Base-by-base conservation (phyloP, 2,797 vertebrate species). In the Clarias pachynema region DNA sequence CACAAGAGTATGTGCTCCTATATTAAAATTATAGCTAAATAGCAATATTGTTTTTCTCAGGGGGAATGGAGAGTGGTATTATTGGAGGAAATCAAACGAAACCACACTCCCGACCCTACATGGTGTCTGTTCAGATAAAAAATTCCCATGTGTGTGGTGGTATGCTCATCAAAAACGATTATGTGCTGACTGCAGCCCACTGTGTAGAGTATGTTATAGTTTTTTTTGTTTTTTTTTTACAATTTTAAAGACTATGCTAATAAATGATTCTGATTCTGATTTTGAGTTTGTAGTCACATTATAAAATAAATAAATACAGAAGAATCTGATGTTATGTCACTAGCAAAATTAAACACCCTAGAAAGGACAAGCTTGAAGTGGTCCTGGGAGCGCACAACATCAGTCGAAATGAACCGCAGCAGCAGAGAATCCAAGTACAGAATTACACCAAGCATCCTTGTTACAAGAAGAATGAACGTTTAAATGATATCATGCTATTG, bases 81-180 rank as follows among this genome's bases (percentile, higher is more conserved):
- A 49, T 94, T 2, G 91, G 88, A 16, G 94, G 95, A 0, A 84
- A 22, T 0, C 88, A 80, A 15, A 74, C 88, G 20, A 91, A 92
- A 87, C 87, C 91, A 26, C 94, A 96, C 85, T 95, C 94, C 53
- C 93, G 91, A 87, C 93, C 91, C 78, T 94, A 94, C 92, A 95
- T 95, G 93, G 94, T 86, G 1, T 95, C 94, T 4, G 85, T 96
- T 4, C 94, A 95, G 81, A 0, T 40, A 29, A 0, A 0, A 1
- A 3, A 1, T 9, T 0, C 0, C 0, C 93, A 95, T 60, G 0
- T 0, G 0, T 96, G 95, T 89, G 94, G 94, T 0, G 95, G 94
- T 8, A 83, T 93, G 4, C 93, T 96, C 0, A 91, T 96, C 68
- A 90, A 82, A 9, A 10, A 91, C 14, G 86, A 95, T 86, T 95